Percentiles rank a stretch among this genome's conserved stretches.
These are phyloP conservation scores for Formicarius rufipectus DNA, from an alignment of 2,113 vertebrate species.

Conservation along the genomic window DNA sequence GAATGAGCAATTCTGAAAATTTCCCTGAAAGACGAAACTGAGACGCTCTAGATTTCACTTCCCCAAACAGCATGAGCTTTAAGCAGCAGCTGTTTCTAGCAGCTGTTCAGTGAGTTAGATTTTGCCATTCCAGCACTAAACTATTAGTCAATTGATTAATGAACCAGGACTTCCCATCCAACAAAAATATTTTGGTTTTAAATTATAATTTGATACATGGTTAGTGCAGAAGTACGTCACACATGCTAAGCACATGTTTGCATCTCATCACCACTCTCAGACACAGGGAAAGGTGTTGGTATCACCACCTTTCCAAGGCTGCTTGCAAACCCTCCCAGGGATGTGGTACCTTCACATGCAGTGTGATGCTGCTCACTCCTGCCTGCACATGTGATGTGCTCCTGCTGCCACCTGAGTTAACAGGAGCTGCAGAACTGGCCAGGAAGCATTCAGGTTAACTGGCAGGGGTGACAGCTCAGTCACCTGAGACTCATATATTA, in stretches of 20 bases:
- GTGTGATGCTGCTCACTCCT: background rate
- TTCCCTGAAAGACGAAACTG: background rate
- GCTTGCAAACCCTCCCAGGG: background rate
- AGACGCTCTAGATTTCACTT: background rate
- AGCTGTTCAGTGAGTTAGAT: background rate
- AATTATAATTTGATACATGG: constrained; percentile 22
- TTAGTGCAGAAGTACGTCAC: background rate
- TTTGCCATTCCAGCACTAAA: background rate
- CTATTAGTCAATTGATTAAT: constrained; percentile 63
- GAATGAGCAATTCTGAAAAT: background rate
- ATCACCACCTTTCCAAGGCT: background rate
- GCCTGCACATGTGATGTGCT: rapidly evolving
- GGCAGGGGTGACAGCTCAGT: background rate
- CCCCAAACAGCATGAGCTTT: background rate
- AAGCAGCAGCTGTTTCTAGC: constrained; percentile 35
- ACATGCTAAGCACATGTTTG: background rate
- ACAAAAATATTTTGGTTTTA: constrained; percentile 47
- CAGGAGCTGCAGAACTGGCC: background rate
- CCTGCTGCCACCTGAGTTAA: background rate
- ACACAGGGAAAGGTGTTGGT: background rate
- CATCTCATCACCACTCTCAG: background rate
- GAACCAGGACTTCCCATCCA: constrained; percentile 39
- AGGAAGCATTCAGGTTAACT: background rate
- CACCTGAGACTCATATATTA: background rate
- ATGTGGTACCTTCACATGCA: background rate